These are phyloP conservation scores for Cecropterus lyciades DNA, from an alignment of 1,140 invertebrate genomes.

Conservation along the genomic window DNA sequence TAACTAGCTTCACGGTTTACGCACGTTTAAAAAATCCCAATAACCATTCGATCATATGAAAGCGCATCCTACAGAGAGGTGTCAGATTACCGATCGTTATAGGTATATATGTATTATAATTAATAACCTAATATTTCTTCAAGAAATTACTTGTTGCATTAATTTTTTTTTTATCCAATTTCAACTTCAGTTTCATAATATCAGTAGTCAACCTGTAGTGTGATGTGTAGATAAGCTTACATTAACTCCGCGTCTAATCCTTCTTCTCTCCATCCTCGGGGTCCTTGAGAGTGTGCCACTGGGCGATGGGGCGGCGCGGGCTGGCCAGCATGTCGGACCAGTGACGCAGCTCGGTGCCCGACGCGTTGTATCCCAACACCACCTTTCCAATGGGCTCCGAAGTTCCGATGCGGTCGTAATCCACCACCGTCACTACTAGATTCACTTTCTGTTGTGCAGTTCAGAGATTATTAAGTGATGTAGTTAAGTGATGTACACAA, in stretches of 20 bases:
- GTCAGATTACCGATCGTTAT: no score
- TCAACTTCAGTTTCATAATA: no score
- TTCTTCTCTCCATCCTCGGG: conserved; percentile 97
- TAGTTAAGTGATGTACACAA: not conserved
- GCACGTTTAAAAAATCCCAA: no score
- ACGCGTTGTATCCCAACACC: conserved; percentile 98
- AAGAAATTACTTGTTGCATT: no score
- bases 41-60: no score
- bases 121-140: no score
- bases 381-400: conserved; percentile 99
- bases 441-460: conserved; percentile 96
- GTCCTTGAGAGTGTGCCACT: conserved; percentile 99
- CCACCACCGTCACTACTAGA: conserved; percentile 98
- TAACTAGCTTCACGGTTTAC: no score
- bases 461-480: conserved; percentile 36
- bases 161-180: no score
- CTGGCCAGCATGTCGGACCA: conserved; percentile 99
- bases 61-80: no score
- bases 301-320: conserved; percentile 98
- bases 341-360: conserved; percentile 98
- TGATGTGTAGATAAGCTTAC: conserved; percentile 9
- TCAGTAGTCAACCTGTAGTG: no score
- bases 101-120: no score
- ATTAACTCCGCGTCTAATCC: conserved; percentile 85
- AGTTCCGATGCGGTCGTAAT: conserved; percentile 99